Percentiles rank a stretch among this genome's conserved stretches.
These are phyloP conservation scores for Catharus fuscescens DNA, from an alignment of 2,113 vertebrate species.

Conservation along the genomic window DNA sequence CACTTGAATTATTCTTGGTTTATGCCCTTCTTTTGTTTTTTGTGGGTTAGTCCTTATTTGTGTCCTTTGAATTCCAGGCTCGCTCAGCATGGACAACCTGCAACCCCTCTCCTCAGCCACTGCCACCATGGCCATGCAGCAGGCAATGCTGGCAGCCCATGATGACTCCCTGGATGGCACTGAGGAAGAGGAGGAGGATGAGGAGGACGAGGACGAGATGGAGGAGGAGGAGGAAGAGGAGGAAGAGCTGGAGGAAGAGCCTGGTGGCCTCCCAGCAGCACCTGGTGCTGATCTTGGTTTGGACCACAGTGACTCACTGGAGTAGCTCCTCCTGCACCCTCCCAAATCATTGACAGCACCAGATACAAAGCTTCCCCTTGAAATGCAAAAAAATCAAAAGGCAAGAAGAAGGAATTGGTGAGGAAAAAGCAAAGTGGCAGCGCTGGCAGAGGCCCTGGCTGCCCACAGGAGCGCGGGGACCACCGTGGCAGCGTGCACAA, in stretches of 20 bases:
- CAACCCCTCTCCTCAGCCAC: conserved; percentile 94
- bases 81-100: conserved; percentile 90
- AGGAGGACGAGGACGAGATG: conserved; percentile 78
- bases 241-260: conserved; percentile 78
- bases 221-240: conserved; percentile 79
- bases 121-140: conserved; percentile 96
- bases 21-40: background rate
- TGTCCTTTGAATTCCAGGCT: conserved; percentile 68
- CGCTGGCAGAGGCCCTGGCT: background rate
- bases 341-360: background rate
- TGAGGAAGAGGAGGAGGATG: conserved; percentile 86
- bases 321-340: conserved; percentile 71
- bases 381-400: background rate
- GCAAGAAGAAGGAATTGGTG: background rate
- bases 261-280: conserved; percentile 75
- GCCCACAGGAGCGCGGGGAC: background rate
- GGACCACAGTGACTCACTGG: conserved; percentile 92
- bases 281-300: conserved; percentile 85
- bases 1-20: background rate
- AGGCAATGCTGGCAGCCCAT: conserved; percentile 91
- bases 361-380: background rate
- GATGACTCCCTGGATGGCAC: conserved; percentile 96
- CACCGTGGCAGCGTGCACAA: background rate
- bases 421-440: background rate
- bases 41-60: background rate